Evolutionary conservation across 2,888 invertebrate species (phyloP).

Genomic region (Psococerastis gibbosa): DNA sequence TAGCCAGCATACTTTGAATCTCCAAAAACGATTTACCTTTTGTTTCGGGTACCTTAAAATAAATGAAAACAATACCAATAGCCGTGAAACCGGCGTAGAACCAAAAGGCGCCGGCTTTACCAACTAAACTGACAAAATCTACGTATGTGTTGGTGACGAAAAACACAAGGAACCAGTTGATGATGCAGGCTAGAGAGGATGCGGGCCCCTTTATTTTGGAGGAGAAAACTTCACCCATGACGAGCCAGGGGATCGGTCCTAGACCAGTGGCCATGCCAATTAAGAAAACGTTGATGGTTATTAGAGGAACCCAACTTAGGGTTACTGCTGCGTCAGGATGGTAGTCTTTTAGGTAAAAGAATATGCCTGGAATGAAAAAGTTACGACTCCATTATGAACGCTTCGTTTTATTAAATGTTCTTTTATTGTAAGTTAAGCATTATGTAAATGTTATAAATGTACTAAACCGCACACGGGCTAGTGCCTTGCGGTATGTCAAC

Average conservation of each 20-base stretch:
- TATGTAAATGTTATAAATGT: too few species aligned
- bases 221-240: constrained; percentile 59
- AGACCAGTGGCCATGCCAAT: constrained; percentile 49
- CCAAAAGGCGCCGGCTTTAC: constrained; percentile 43
- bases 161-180: constrained; percentile 59
- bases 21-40: constrained; percentile 36
- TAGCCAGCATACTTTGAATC: constrained; percentile 26
- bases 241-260: constrained; percentile 66
- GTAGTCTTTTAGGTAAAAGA: neutral
- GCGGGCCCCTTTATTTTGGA: constrained; percentile 52
- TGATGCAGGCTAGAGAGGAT: constrained; percentile 50
- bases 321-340: constrained; percentile 26
- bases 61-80: constrained; percentile 40
- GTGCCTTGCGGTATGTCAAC: too few species aligned
- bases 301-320: constrained; percentile 49
- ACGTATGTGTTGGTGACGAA: constrained; percentile 44
- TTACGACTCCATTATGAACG: too few species aligned
- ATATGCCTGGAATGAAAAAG: too few species aligned
- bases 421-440: too few species aligned
- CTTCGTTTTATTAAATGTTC: too few species aligned
- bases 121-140: constrained; percentile 33
- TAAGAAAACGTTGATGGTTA: constrained; percentile 43
- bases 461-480: too few species aligned
- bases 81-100: constrained; percentile 41
- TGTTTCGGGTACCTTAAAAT: constrained; percentile 47